Base-by-base conservation (phyloP, 1,140 invertebrate species). In the Bombus pascuorum region DNA sequence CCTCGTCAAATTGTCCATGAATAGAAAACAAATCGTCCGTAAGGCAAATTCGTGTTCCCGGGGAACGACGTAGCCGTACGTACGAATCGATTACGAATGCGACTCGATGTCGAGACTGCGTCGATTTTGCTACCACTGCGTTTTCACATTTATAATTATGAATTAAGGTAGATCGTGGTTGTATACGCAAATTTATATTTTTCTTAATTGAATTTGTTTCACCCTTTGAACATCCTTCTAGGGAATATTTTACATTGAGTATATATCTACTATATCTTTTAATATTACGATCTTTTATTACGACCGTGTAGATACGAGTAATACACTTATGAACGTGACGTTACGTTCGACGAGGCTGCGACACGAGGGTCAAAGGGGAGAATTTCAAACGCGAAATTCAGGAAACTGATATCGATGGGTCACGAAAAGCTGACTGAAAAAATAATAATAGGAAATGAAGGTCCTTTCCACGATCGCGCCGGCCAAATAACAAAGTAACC, bases 1-100 rank as follows among this genome's bases (percentile, higher is more conserved):
- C 83, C 87, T 93, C 90, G 91, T 92, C 90, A 93, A 95, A 95
- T 95, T 92, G 93, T 81, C 88, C 92, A 91, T 93, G 92, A 94
- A 94, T 91, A 86, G 88, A 88, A 92, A 93, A 93, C 92, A 92
- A 94, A 94, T 93, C 92, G 93, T 87, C 92, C 89, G 93, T 91
- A 89, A 92, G 89, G 89, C 53, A 87, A 91, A 90, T 90, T 91
- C 66, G 32, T 68, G 74, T 18, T 53, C 65, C 57, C 78, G 81
- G 65, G 66, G 34, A 37, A 72, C 87, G 62, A 44, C 32, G 74
- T 74, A 72, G 28, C n/a, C 74, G 44, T 85, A 74, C 72, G 34
- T 87, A 80, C 81, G 68, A 89, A 83, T 90, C 86, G 88, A 90
- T 90, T 85, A 87, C 81, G 79, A 65, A 80, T 77, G 39, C 76